Evolutionary conservation across 2,888 invertebrate genomes (phyloP).

Genomic region (Osedax frankpressi): DNA sequence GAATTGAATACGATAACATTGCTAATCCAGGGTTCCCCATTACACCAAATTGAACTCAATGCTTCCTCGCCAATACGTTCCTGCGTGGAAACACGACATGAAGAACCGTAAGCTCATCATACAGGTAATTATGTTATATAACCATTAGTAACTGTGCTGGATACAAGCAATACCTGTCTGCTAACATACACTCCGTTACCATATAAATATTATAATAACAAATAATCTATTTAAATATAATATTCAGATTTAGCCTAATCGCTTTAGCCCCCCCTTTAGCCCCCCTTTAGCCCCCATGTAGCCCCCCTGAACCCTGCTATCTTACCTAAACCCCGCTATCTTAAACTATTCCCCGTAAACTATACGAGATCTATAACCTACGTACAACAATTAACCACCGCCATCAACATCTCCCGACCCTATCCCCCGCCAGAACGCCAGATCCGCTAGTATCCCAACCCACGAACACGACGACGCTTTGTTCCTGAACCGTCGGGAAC

Average conservation of each 20-base stretch:
- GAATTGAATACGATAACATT: too few species aligned
- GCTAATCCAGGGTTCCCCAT: constrained; percentile 37
- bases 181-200: too few species aligned
- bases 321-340: neutral
- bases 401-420: neutral
- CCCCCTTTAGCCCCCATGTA: too few species aligned
- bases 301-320: too few species aligned
- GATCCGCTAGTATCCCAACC: constrained; percentile 38
- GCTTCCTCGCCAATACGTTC: constrained; percentile 40
- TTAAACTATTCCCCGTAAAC: neutral
- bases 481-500: constrained; percentile 43
- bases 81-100: constrained; percentile 46
- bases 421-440: constrained; percentile 36
- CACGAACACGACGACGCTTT: constrained; percentile 45
- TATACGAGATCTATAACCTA: neutral
- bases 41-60: constrained; percentile 40
- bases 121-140: too few species aligned
- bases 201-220: too few species aligned
- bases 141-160: too few species aligned
- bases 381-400: neutral
- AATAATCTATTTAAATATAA: too few species aligned
- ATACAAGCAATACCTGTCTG: too few species aligned
- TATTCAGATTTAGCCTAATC: too few species aligned
- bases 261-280: too few species aligned
- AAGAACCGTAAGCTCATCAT: constrained; percentile 39